These are phyloP conservation scores for Orientallactaga bullata DNA, from an alignment of 2,113 vertebrate species.

Conservation along the genomic window DNA sequence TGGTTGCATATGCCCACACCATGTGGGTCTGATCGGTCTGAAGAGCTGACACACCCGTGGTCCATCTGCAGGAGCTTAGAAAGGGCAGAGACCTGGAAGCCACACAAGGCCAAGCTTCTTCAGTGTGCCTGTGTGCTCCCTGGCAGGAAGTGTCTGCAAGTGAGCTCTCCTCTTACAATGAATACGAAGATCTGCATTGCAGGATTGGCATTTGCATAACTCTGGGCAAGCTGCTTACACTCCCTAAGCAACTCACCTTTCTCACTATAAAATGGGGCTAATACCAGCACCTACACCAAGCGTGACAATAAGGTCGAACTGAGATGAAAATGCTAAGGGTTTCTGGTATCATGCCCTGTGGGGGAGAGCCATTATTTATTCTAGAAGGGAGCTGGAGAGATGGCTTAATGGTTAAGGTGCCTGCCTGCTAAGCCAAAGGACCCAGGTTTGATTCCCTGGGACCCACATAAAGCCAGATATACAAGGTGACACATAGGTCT, in stretches of 20 bases:
- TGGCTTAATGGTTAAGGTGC: no score
- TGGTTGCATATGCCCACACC: slow-evolving; percentile 23
- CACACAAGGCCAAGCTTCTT: background rate
- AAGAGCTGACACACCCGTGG: background rate
- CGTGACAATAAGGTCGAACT: fast-evolving
- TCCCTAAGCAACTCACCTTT: background rate
- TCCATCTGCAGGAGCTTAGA: background rate
- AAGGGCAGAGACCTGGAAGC: background rate
- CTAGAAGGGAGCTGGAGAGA: background rate
- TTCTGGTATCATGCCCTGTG: fast-evolving
- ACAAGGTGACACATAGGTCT: no score
- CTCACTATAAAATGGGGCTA: background rate
- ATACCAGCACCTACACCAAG: background rate
- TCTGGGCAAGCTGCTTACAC: background rate
- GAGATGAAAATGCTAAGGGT: background rate
- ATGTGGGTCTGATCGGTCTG: background rate
- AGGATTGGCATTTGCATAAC: background rate
- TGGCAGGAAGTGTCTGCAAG: background rate
- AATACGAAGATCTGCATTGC: no score
- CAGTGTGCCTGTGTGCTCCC: background rate
- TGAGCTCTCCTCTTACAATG: background rate
- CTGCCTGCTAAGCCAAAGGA: no score
- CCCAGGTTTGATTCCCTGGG: no score
- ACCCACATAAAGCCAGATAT: no score
- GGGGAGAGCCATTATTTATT: no score